Evolutionary conservation across 2,888 invertebrate species (phyloP), one percentile per base, ranked within the genome.

Genomic region (Diarsia brunnea): DNA sequence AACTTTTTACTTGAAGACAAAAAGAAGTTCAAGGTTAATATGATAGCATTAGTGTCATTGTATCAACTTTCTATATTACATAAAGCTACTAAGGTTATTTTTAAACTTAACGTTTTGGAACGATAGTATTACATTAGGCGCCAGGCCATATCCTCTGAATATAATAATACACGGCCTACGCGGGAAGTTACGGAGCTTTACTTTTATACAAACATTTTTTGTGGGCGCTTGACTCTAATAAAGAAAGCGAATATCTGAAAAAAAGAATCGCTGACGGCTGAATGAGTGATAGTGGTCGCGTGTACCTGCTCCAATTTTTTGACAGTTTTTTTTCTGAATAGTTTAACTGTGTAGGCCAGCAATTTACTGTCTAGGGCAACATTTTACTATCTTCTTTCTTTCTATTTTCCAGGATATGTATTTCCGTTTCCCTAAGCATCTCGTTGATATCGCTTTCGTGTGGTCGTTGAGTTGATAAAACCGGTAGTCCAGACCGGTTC

Each of bases 381-480:
- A 63, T 60, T 71, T 64, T 64, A 61, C 51, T 63, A 16, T 70
- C 24, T 75, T 74, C 38, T 67, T 55, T 78, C 75, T 72, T 81
- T 81, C 73, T 70, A 89, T 92, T 93, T 92, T 90, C 92, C 89
- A 90, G 93, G 93, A 93, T 91, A 89, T 82, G 73, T 76, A 88
- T 92, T 91, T 94, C 92, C 93, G 93, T 91, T 94, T 93, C 89
- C 90, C 88, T 85, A 84, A 88, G 84, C 82, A 89, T 87, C 86
- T 88, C 82, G 86, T 90, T 87, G 87, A 89, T 87, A 89, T 90
- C 89, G 88, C 89, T 90, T 88, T 87, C 81, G 43, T 82, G 79
- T 78, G 64, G 87, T 73, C n/a, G 84, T 80, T 80, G 82, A 84
- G 78, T 81, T 80, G 69, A 81, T 77, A 81, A 79, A 87, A 88